A percentile compares a stretch with the other conserved stretches of the same genome.
Conservation (phyloP, 2,113 vertebrate species). For the Lepus europaeus region DNA sequence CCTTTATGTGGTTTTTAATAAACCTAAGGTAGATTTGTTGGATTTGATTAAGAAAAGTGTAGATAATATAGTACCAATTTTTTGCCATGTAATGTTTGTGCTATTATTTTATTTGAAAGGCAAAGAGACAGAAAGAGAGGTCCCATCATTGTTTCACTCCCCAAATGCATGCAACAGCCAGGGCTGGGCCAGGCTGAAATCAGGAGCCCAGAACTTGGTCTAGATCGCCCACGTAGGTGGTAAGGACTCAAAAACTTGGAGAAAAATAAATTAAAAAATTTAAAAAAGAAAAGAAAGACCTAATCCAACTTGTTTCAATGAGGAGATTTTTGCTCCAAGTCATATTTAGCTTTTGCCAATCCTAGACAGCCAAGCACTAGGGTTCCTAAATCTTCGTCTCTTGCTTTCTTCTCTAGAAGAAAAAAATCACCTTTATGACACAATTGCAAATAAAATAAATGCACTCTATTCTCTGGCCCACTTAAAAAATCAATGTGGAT, state of each 20-base stretch:
- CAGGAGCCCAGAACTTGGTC: too few relatives aligned
- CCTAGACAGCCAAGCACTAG: not conserved
- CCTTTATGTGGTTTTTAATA: not conserved
- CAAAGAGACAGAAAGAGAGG: too few relatives aligned
- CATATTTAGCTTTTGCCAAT: not conserved
- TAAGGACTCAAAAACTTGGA: too few relatives aligned
- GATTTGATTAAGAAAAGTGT: not conserved
- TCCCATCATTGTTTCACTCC: too few relatives aligned
- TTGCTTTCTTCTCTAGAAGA: not conserved
- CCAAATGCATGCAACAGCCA: too few relatives aligned
- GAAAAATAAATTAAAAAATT: too few relatives aligned
- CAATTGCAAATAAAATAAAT: constrained; percentile 39
- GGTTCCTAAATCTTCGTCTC: not conserved
- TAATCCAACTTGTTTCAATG: not conserved
- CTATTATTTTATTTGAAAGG: too few relatives aligned
- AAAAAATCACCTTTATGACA: constrained; percentile 34
- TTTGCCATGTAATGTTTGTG: not conserved
- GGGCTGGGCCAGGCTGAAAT: too few relatives aligned
- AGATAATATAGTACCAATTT: not conserved
- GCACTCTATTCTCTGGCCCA: constrained; percentile 1
- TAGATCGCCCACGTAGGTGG: too few relatives aligned
- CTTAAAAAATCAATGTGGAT: constrained; percentile 46
- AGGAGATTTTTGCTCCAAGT: constrained; percentile 29
- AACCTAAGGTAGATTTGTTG: not conserved
- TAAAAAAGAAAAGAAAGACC: not conserved